Evolutionary conservation across 2,888 invertebrate genomes (phyloP), one percentile per base, ranked within the genome.

Genomic region (Exephanes ischioxanthus): DNA sequence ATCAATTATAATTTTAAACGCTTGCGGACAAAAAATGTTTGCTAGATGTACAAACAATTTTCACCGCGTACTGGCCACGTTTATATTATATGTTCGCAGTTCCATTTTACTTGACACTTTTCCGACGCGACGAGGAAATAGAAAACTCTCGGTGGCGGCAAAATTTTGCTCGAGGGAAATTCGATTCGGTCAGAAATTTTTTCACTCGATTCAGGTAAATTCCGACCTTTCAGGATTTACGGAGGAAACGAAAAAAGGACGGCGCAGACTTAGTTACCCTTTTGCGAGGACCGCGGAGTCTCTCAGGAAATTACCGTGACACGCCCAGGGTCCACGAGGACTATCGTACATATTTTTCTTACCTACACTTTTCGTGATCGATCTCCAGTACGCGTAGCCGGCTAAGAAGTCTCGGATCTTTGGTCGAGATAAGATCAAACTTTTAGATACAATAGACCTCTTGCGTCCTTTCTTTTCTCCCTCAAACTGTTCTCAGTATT

Each of bases 251-350:
- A 26, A 63, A 75, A 63, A 63, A 75, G 33, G 76, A 51, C 63
- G 48, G 51, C 63, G 16, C 48, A 51, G 33, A 75, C 73, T 61
- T 55, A 53, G 45, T 45, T 75, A 75, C 61, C 73, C 61, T 63
- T 63, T 61, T 63, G 61, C 16, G 30, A 63, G 30, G 30, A 63
- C 16, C 61, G n/a, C 58, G 45, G 30, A 61, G 48, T 58, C 41
- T n/a, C 45, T 61, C n/a, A 22, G 48, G n/a, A 81, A 85, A 85
- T 75, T 75, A 71, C 73, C 80, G 67, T 67, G 82, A 79, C 82
- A 80, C 82, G 82, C 82, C 82, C 76, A 79, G 72, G 67, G 67
- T 76, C 41, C 51, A 19, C 33, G 33, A 26, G 66, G 33, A 76
- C 51, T 37, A 51, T 63, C n/a, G 76, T 76, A 66, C 76, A 66